Evolutionary conservation across 2,888 invertebrate species (phyloP).

Genomic region (Lochmaea capreae): DNA sequence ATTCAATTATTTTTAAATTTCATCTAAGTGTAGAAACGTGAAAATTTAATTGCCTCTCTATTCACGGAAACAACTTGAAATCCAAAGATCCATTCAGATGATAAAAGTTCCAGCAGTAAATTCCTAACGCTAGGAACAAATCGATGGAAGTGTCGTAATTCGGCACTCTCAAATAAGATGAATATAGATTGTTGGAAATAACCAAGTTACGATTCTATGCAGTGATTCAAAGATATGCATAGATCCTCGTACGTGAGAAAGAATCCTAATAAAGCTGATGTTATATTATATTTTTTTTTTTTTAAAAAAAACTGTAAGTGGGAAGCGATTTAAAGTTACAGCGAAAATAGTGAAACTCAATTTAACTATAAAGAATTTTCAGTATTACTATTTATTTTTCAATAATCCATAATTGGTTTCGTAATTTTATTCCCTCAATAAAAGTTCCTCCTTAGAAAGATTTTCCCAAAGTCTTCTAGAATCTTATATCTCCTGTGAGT

Average conservation of each 20-base stretch:
- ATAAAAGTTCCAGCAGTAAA: slow-evolving; percentile 10
- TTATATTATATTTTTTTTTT: not conserved
- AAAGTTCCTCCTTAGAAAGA: too few species aligned
- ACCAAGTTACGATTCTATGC: slow-evolving; percentile 12
- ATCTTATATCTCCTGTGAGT: too few species aligned
- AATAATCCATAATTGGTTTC: not conserved
- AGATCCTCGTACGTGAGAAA: slow-evolving; percentile 6
- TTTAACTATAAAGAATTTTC: not conserved
- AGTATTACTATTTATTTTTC: not conserved
- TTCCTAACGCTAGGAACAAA: not conserved
- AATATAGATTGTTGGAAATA: slow-evolving; percentile 3
- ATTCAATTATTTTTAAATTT: not conserved
- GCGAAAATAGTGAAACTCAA: not conserved
- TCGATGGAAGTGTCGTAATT: slow-evolving; percentile 6
- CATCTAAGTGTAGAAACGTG: not conserved
- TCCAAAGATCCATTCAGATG: slow-evolving; percentile 6
- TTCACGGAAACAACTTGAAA: slow-evolving; percentile 1
- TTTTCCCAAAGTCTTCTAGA: too few species aligned
- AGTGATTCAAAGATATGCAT: slow-evolving; percentile 9
- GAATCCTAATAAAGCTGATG: not conserved
- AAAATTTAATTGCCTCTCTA: not conserved
- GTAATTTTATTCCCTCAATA: too few species aligned
- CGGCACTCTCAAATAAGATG: slow-evolving; percentile 7
- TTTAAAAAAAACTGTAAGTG: not conserved
- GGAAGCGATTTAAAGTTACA: not conserved